A percentile compares a stretch with the other conserved stretches of the same genome.
These are phyloP conservation scores for Cylloceria caligata DNA, from an alignment of 2,888 invertebrate species.

Conservation along the genomic window DNA sequence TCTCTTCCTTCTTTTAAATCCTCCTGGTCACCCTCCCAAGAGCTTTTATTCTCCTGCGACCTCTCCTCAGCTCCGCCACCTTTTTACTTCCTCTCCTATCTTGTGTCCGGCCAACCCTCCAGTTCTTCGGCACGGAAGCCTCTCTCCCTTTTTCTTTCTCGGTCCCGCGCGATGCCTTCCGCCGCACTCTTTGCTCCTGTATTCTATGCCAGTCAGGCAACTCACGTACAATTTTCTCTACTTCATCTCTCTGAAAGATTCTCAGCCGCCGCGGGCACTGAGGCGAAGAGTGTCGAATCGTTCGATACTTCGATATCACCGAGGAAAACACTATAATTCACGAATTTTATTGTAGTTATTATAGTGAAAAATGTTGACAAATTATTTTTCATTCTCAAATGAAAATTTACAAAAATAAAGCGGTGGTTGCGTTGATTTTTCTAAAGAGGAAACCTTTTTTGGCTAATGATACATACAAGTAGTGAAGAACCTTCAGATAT, in stretches of 20 bases:
- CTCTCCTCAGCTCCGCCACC: slow-evolving; percentile 66
- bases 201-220: slow-evolving; percentile 64
- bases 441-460: not conserved
- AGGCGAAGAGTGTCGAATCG: slow-evolving; percentile 51
- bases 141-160: slow-evolving; percentile 48
- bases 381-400: not conserved
- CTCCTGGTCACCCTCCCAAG: slow-evolving; percentile 70
- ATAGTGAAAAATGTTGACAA: not conserved
- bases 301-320: slow-evolving; percentile 66
- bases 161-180: slow-evolving; percentile 38
- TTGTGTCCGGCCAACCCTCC: slow-evolving; percentile 64
- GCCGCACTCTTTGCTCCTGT: slow-evolving; percentile 17
- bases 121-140: slow-evolving; percentile 50
- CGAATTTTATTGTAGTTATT: slow-evolving; percentile 31
- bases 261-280: slow-evolving; percentile 41
- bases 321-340: slow-evolving; percentile 51
- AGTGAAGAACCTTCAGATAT: not conserved
- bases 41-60: slow-evolving; percentile 62
- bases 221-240: slow-evolving; percentile 57
- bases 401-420: not conserved
- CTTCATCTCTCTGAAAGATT: slow-evolving; percentile 59
- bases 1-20: slow-evolving; percentile 76
- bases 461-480: not conserved
- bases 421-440: not conserved
- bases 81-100: slow-evolving; percentile 67